Base-by-base conservation (phyloP, 2,888 invertebrate genomes). In the Coelopa pilipes region DNA sequence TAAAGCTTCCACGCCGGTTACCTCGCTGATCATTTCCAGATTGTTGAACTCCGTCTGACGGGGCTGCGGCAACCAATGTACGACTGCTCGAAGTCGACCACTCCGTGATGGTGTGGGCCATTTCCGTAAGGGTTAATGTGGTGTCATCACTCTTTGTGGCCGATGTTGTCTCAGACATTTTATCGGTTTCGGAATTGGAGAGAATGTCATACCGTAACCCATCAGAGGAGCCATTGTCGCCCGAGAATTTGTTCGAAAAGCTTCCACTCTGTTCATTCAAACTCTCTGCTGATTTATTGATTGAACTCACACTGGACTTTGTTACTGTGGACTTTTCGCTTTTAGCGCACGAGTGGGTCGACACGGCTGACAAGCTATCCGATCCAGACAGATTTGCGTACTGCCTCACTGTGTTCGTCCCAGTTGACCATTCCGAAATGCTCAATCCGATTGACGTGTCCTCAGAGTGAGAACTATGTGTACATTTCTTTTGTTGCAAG, bases 341-440 rank as follows among this genome's bases (percentile, higher is more conserved):
- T 82, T 91, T 91, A 0, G 86, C 84, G 71, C 90, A 89, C 0
- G 91, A 91, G 15, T 91, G 89, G 19, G 89, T 91, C 0, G 91
- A 91, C 55, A 88, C 88, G 3, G 87, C 87, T 0, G 89, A 88
- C 9, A 91, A 88, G 82, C 92, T 92, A 82, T 92, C 91, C 12
- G 91, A 91, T 46, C 92, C 93, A 0, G 93, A 93, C 47, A 93
- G 89, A 87, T 93, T 93, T 63, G 92, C 93, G 81, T 93, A 95
- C 83, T 94, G 93, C 0, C 93, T 91, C 0, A 95, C 95, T 0
- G 95, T 95, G 79, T 94, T 95, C 0, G 94, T 95, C 70, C 94
- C 95, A 53, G 94, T 95, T 0, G 95, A 95, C 94, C 95, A 95
- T 82, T 96, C 95, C 2, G 95, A 95, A 81, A 94, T 92, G 82